Conservation (phyloP, 1,140 invertebrate species). For the Diplogasteroides magnus region DNA sequence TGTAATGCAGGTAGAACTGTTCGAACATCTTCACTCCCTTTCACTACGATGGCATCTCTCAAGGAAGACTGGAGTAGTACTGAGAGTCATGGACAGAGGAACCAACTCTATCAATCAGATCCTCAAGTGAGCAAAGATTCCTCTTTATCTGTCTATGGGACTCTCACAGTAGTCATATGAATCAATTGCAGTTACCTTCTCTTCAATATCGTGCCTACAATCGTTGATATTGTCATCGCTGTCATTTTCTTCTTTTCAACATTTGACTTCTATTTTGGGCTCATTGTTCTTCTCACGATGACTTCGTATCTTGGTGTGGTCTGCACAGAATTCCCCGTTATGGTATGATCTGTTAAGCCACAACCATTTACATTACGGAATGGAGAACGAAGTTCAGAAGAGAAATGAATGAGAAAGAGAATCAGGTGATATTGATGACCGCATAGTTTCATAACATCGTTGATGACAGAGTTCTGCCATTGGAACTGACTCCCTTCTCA, state of each 20-base stretch:
- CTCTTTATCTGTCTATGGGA: background rate
- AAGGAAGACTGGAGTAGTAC: constrained; percentile 88
- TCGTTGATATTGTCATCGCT: constrained; percentile 86
- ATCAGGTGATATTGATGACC: too few relatives aligned
- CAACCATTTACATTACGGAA: constrained; percentile 80
- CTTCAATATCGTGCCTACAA: constrained; percentile 76
- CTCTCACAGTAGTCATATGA: background rate
- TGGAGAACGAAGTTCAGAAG: constrained; percentile 90
- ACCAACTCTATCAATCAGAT: background rate
- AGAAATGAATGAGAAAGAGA: constrained; percentile 85
- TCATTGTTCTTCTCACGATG: constrained; percentile 90
- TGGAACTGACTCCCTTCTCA: constrained; percentile 87
- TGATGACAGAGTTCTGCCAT: constrained; percentile 72
- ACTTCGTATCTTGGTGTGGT: constrained; percentile 77
- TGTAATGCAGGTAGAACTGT: constrained; percentile 37
- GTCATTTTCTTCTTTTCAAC: constrained; percentile 77
- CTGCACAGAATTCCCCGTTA: background rate
- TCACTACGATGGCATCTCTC: constrained; percentile 75
- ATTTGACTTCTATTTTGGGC: constrained; percentile 86
- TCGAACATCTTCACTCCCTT: constrained; percentile 51
- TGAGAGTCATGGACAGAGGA: constrained; percentile 53
- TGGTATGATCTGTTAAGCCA: background rate
- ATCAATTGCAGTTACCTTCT: constrained; percentile 57
- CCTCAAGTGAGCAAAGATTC: background rate
- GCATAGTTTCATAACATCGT: too few relatives aligned